These are phyloP conservation scores for Camponotus vicinus DNA, from an alignment of 1,140 invertebrate genomes.

Conservation along the genomic window DNA sequence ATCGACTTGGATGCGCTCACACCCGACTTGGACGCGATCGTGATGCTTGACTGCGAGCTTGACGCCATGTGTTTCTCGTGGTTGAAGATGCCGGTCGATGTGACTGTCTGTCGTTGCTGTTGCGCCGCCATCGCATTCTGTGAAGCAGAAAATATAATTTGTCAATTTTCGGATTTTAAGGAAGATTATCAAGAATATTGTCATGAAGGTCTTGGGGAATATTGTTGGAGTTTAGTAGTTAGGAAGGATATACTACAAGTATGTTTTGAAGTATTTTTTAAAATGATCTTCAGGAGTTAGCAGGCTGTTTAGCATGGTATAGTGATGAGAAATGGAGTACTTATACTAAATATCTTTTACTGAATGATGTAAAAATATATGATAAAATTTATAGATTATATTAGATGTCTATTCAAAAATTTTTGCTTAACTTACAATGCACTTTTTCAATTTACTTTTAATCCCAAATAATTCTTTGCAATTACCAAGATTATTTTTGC, in stretches of 20 bases:
- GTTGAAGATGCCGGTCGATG: conserved; percentile 92
- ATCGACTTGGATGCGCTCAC: conserved; percentile 90
- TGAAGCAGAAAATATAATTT: conserved; percentile 39
- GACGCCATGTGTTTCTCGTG: conserved; percentile 92
- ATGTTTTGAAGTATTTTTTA: background rate
- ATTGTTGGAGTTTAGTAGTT: background rate
- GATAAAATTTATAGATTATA: too few species aligned
- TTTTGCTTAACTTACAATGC: too few species aligned
- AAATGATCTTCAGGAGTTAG: background rate
- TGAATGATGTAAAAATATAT: too few species aligned
- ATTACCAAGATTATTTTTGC: background rate
- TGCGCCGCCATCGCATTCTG: conserved; percentile 93
- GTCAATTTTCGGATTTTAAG: background rate
- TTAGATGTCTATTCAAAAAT: too few species aligned
- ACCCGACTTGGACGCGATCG: conserved; percentile 91
- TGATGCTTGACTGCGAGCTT: conserved; percentile 90
- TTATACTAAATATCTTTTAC: too few species aligned
- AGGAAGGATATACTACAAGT: background rate
- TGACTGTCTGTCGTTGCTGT: conserved; percentile 93
- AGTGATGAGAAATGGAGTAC: background rate
- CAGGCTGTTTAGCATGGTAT: background rate
- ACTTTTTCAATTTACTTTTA: too few species aligned
- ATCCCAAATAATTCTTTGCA: too few species aligned
- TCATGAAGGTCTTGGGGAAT: background rate
- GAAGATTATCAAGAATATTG: background rate